A percentile compares a stretch with the other conserved stretches of the same genome.
phyloP scores from a whole-genome alignment of 1,140 invertebrate species.

The Monochamus saltuarius region DNA sequence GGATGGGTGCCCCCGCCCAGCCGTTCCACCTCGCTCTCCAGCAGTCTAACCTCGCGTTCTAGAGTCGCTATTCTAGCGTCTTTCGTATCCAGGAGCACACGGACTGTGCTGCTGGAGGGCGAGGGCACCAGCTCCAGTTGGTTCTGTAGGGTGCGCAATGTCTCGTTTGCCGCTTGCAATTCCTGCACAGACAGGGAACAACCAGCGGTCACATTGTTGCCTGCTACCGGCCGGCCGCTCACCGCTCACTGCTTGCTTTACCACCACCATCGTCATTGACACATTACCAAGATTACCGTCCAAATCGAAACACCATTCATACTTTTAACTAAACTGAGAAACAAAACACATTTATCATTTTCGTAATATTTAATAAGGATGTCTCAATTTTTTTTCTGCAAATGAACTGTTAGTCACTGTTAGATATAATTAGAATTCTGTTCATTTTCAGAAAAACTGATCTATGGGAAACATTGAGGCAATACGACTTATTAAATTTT shows the following conservation, averaged over 20 bases:
- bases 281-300: conserved; percentile 39
- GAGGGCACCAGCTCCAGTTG: conserved; percentile 74
- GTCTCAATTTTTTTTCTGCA: no score
- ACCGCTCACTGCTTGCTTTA: conserved; percentile 34
- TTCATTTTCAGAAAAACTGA: no score
- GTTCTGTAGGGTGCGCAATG: conserved; percentile 72
- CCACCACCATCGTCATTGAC: conserved; percentile 40
- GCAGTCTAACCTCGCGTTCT: conserved; percentile 76
- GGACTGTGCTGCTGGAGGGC: conserved; percentile 69
- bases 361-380: no score
- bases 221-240: conserved; percentile 30
- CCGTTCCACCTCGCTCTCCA: conserved; percentile 70
- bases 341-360: not conserved
- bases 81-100: conserved; percentile 79
- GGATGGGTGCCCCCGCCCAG: conserved; percentile 53
- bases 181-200: conserved; percentile 60
- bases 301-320: conserved; percentile 14
- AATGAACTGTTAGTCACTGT: no score
- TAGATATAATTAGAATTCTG: no score
- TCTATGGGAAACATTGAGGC: no score
- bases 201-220: conserved; percentile 28
- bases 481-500: no score
- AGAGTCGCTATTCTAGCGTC: conserved; percentile 81
- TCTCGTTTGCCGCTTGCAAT: conserved; percentile 79
- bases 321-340: not conserved